phyloP scores from a whole-genome alignment of 2,888 invertebrate genomes.

The Tanytarsus gracilentus region DNA sequence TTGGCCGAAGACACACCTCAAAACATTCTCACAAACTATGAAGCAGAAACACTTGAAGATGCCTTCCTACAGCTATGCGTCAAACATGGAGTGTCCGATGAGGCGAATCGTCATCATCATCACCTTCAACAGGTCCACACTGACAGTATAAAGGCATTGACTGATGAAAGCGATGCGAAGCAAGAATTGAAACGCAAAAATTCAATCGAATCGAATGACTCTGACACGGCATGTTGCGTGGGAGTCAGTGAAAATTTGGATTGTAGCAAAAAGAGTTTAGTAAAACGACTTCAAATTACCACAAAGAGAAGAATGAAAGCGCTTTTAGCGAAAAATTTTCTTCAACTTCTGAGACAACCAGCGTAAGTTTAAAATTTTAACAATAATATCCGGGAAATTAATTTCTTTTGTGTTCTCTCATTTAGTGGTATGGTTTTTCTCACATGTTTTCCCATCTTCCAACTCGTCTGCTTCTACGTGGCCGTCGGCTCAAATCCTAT shows the following conservation, averaged over 20 bases:
- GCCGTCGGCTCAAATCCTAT: constrained; percentile 70
- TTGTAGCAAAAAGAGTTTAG: constrained; percentile 24
- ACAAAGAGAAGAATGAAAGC: constrained; percentile 50
- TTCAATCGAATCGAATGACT: constrained; percentile 22
- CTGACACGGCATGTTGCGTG: constrained; percentile 10
- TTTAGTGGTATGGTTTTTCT: constrained; percentile 74
- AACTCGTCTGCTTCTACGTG: constrained; percentile 69
- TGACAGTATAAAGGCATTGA: not conserved
- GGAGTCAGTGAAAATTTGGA: constrained; percentile 20
- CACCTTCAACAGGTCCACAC: not conserved
- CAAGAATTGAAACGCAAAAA: not conserved
- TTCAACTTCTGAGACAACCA: constrained; percentile 61
- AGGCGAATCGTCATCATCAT: no score
- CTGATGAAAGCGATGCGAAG: not conserved
- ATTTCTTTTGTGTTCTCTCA: constrained; percentile 32
- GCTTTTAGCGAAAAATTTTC: constrained; percentile 58
- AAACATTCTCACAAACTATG: constrained; percentile 57
- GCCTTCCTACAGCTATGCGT: constrained; percentile 60
- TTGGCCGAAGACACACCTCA: constrained; percentile 77
- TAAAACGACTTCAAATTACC: constrained; percentile 36
- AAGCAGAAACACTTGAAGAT: constrained; percentile 70
- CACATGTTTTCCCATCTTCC: constrained; percentile 69
- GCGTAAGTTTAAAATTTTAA: constrained; percentile 47
- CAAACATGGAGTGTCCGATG: constrained; percentile 22
- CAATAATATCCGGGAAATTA: constrained; percentile 8